A percentile compares a stretch with the other conserved stretches of the same genome.
These are phyloP conservation scores for Popillia japonica DNA, from an alignment of 1,140 invertebrate species.

Conservation along the genomic window DNA sequence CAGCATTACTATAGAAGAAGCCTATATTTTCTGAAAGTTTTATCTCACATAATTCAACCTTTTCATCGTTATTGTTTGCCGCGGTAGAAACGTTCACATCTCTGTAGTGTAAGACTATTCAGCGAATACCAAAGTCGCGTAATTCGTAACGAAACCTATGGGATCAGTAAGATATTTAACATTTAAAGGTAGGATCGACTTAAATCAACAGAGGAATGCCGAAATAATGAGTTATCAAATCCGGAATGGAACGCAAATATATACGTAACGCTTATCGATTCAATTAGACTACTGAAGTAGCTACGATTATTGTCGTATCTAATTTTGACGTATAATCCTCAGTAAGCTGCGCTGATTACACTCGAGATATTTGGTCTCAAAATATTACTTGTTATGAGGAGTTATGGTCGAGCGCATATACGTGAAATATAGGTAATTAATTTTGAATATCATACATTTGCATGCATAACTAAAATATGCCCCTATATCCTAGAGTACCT, in stretches of 20 bases:
- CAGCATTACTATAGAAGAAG: too few relatives aligned
- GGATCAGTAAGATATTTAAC: constrained; percentile 3
- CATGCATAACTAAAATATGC: too few relatives aligned
- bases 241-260: not conserved
- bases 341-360: not conserved
- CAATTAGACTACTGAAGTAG: not conserved
- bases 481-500: too few relatives aligned
- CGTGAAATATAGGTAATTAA: too few relatives aligned
- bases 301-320: constrained; percentile 1
- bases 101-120: too few relatives aligned
- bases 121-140: not conserved
- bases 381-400: not conserved
- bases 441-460: too few relatives aligned
- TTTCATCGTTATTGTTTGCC: too few relatives aligned
- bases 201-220: constrained; percentile 2
- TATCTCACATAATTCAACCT: too few relatives aligned
- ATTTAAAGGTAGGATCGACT: constrained; percentile 1
- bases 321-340: not conserved
- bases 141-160: not conserved
- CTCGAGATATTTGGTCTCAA: not conserved
- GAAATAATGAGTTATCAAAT: constrained; percentile 12
- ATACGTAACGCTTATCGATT: constrained; percentile 18
- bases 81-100: too few relatives aligned
- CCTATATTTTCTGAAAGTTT: too few relatives aligned
- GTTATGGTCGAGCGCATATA: not conserved